Percentiles rank a stretch among this genome's conserved stretches.
Conservation (phyloP, 2,797 vertebrate species). For the Hirundo rustica region DNA sequence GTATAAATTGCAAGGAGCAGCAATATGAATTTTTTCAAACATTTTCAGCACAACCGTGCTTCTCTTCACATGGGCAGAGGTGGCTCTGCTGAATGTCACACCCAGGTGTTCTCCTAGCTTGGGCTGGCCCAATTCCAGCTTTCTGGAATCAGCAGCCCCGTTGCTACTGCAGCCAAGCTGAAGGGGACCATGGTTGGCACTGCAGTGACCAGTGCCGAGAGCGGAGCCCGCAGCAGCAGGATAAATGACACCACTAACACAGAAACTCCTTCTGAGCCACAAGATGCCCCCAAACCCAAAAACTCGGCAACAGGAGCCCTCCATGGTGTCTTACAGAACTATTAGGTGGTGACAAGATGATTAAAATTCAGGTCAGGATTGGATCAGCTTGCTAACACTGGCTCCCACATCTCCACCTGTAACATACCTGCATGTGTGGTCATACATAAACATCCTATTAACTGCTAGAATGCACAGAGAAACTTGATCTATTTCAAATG, state of each 20-base stretch:
- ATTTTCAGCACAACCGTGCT: fast-evolving
- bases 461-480: neutral
- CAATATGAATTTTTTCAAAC: neutral
- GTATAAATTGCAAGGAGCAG: neutral
- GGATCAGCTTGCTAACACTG: neutral
- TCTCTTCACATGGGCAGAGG: neutral
- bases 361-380: neutral
- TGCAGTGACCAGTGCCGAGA: neutral
- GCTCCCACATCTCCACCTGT: neutral
- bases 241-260: neutral
- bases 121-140: neutral
- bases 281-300: neutral
- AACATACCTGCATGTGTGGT: fast-evolving
- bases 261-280: neutral
- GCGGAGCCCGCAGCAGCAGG: neutral
- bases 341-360: neutral
- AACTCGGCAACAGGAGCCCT: neutral
- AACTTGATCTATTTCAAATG: neutral
- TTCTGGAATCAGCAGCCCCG: neutral
- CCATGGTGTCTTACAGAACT: neutral
- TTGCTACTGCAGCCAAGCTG: neutral
- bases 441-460: neutral
- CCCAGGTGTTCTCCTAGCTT: neutral
- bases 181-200: neutral
- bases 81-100: neutral